phyloP scores from a whole-genome alignment of 2,113 vertebrate species.

The Melospiza georgiana region DNA sequence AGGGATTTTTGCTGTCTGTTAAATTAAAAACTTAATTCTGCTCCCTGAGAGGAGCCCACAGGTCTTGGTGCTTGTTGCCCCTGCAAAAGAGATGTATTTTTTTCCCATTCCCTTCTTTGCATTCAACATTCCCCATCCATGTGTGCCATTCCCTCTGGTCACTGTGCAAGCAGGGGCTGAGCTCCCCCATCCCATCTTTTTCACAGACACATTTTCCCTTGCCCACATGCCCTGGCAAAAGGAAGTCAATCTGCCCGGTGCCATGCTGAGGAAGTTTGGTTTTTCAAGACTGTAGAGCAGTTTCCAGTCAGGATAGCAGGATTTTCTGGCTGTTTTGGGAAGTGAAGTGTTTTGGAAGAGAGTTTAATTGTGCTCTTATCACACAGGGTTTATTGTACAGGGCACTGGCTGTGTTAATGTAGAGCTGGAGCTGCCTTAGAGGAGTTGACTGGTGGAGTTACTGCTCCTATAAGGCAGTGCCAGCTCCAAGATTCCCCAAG shows the following conservation, averaged over 20 bases:
- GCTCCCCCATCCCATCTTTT: not conserved
- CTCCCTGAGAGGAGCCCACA: not conserved
- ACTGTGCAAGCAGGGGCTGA: not conserved
- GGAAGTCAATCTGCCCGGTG: not conserved
- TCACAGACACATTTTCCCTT: not conserved
- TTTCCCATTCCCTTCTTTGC: not conserved
- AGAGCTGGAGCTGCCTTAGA: not conserved
- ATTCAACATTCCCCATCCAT: not conserved
- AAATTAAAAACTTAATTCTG: not conserved
- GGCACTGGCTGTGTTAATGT: not conserved
- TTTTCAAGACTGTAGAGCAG: not conserved
- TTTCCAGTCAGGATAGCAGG: not conserved
- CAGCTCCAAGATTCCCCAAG: conserved; percentile 58
- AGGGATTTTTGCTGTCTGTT: not conserved
- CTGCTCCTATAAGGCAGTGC: conserved; percentile 43
- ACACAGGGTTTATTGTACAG: not conserved
- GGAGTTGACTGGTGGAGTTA: not conserved
- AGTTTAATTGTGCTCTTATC: not conserved
- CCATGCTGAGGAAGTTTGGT: not conserved
- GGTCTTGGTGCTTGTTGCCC: not conserved
- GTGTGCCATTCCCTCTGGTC: not conserved
- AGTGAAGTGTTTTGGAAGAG: not conserved
- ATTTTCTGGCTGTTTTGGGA: not conserved
- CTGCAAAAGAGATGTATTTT: not conserved
- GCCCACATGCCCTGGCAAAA: not conserved